Percentiles rank a stretch among this genome's conserved stretches.
Evolutionary conservation across 2,888 invertebrate genomes (phyloP).

Genomic region (Neoascia interrupta): DNA sequence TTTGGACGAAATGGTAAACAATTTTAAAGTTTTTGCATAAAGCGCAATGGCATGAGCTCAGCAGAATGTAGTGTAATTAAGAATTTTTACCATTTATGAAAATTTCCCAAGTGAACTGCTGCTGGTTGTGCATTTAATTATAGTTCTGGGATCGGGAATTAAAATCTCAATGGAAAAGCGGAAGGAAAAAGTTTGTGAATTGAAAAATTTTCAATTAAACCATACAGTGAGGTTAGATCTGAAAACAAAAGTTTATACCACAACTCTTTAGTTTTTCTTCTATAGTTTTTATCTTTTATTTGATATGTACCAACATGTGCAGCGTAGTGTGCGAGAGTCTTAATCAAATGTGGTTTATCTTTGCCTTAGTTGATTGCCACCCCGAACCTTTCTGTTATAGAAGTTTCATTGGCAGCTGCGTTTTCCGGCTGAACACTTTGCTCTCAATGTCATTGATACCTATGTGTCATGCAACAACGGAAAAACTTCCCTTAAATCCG

Average conservation of each 20-base stretch:
- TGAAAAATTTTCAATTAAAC: conserved; percentile 44
- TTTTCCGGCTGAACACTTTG: conserved; percentile 45
- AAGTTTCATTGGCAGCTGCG: conserved; percentile 51
- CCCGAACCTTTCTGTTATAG: conserved; percentile 10
- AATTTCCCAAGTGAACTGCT: conserved; percentile 55
- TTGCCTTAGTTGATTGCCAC: too few relatives aligned
- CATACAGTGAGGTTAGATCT: too few relatives aligned
- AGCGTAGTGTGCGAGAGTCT: too few relatives aligned
- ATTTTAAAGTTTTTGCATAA: conserved; percentile 60
- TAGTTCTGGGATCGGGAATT: conserved; percentile 62
- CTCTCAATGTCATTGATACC: conserved; percentile 47
- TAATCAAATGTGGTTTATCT: too few relatives aligned
- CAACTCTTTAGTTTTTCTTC: too few relatives aligned
- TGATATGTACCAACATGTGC: too few relatives aligned
- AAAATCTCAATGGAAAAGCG: conserved; percentile 45
- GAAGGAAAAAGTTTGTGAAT: conserved; percentile 29
- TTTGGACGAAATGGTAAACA: conserved; percentile 67
- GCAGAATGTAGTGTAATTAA: conserved; percentile 68
- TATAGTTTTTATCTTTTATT: too few relatives aligned
- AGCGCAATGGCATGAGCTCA: conserved; percentile 57
- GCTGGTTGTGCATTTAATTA: conserved; percentile 52
- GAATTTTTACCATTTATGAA: conserved; percentile 59
- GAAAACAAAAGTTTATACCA: too few relatives aligned
- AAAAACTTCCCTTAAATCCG: conserved; percentile 40
- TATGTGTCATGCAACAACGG: conserved; percentile 7